A percentile compares a stretch with the other conserved stretches of the same genome.
Conservation (phyloP, 2,797 vertebrate genomes). For the Syncerus caffer region DNA sequence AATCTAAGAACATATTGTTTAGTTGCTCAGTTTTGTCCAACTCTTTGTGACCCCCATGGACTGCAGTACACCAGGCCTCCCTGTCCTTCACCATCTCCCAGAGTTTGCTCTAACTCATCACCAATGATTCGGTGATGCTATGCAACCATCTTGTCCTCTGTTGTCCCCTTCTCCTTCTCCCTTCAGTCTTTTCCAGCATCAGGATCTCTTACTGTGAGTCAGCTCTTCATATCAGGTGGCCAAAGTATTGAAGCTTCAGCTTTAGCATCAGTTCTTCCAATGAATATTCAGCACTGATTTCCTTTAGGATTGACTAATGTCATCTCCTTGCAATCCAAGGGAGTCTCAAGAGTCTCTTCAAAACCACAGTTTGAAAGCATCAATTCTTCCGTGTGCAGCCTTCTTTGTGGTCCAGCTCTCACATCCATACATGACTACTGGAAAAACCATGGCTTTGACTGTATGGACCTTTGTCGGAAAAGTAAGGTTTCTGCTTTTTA, state of each 20-base stretch:
- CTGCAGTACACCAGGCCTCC: background rate
- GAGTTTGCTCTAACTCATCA: background rate
- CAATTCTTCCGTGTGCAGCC: accelerated
- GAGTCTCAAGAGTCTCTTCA: background rate
- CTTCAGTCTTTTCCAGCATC: background rate
- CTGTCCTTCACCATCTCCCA: background rate
- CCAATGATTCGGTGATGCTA: background rate
- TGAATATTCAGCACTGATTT: accelerated
- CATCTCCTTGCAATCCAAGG: background rate
- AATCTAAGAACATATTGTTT: background rate
- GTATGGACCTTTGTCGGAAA: background rate
- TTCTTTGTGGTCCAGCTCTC: background rate
- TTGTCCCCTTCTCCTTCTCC: background rate
- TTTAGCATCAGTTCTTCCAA: background rate
- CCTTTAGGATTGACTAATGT: background rate
- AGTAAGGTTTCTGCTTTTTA: background rate
- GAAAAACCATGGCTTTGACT: background rate
- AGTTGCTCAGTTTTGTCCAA: background rate
- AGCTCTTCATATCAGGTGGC: background rate
- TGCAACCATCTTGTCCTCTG: background rate
- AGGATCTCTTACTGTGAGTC: background rate
- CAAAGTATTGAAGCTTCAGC: background rate
- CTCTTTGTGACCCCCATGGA: background rate
- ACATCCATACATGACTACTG: background rate
- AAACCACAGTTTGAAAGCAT: background rate